Percentiles rank a stretch among this genome's conserved stretches.
Conservation (phyloP, 2,888 invertebrate species). For the Fabriciana adippe region DNA sequence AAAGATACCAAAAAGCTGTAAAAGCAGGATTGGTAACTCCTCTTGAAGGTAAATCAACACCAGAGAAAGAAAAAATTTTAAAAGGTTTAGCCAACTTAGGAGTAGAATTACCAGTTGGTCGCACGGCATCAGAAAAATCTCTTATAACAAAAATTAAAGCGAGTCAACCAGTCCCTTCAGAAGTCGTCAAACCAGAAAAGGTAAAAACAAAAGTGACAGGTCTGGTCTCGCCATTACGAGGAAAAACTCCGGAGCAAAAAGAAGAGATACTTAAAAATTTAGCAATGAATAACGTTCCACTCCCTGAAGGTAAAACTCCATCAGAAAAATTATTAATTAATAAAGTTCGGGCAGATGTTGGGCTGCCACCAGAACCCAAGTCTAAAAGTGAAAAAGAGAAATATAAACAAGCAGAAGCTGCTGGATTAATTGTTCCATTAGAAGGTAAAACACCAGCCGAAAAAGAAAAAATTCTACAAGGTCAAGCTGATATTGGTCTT, state of each 20-base stretch:
- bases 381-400: conserved; percentile 34
- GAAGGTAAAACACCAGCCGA: conserved; percentile 44
- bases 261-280: conserved; percentile 45
- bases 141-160: conserved; percentile 25
- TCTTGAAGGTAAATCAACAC: conserved; percentile 44
- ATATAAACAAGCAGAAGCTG: conserved; percentile 39
- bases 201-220: conserved; percentile 40
- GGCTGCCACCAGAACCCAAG: conserved; percentile 46
- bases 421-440: conserved; percentile 47
- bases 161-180: conserved; percentile 27
- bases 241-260: conserved; percentile 44
- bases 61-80: conserved; percentile 42
- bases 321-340: conserved; percentile 46
- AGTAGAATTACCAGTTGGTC: conserved; percentile 36
- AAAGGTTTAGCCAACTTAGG: conserved; percentile 34
- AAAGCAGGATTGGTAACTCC: conserved; percentile 45
- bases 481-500: conserved; percentile 42
- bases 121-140: conserved; percentile 37
- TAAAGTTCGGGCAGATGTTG: conserved; percentile 46
- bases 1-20: conserved; percentile 41
- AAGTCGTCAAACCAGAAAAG: conserved; percentile 34
- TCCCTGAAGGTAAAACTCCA: conserved; percentile 45
- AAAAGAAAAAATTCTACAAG: conserved; percentile 47
- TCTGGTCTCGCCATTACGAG: conserved; percentile 42
- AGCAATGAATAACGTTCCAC: conserved; percentile 43